Percentiles rank a stretch among this genome's conserved stretches.
These are phyloP conservation scores for Phrynosoma platyrhinos DNA, from an alignment of 2,113 vertebrate species.

Conservation along the genomic window DNA sequence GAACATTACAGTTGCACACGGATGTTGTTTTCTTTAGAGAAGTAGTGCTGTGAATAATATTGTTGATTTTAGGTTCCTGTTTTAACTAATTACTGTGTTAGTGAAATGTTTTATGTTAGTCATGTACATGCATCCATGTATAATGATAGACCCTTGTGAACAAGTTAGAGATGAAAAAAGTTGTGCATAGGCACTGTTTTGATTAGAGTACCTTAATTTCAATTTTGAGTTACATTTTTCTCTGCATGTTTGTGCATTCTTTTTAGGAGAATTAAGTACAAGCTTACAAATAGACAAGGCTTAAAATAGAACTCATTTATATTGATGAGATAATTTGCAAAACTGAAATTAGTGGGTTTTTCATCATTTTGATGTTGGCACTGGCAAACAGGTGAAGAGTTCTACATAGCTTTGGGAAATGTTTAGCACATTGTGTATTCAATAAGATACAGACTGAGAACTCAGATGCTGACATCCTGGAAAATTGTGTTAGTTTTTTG, in stretches of 20 bases:
- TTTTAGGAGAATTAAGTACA: conserved; percentile 10
- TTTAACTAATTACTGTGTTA: neutral
- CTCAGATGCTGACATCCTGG: neutral
- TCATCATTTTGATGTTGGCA: conserved; percentile 2
- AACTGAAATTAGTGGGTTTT: conserved; percentile 14
- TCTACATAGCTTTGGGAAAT: neutral
- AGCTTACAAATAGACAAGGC: neutral
- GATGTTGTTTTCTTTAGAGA: neutral
- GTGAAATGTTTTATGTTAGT: neutral
- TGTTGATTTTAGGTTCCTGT: neutral
- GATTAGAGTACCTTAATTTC: neutral
- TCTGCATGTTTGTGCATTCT: conserved; percentile 21
- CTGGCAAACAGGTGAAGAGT: neutral
- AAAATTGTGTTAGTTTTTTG: neutral
- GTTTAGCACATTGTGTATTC: neutral
- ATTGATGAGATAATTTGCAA: conserved; percentile 29
- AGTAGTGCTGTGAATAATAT: neutral
- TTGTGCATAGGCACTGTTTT: neutral
- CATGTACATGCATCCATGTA: neutral
- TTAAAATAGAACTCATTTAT: conserved; percentile 29
- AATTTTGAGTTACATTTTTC: conserved; percentile 14
- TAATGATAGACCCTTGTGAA: accelerated
- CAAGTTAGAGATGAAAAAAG: neutral
- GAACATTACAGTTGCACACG: neutral
- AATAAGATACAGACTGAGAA: neutral